These are phyloP conservation scores for Amniataba percoides DNA, from an alignment of 2,797 vertebrate species.

Conservation along the genomic window DNA sequence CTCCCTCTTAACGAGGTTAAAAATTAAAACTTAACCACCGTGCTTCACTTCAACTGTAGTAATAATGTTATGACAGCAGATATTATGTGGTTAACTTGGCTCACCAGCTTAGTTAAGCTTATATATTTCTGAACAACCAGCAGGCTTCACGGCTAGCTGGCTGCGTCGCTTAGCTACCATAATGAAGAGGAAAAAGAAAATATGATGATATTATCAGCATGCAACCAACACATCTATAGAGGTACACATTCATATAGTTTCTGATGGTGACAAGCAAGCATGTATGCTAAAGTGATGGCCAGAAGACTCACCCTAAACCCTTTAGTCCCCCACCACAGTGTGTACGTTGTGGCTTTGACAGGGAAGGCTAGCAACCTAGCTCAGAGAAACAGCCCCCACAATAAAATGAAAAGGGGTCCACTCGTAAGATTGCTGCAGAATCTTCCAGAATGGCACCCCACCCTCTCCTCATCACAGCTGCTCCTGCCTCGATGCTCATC, in stretches of 20 bases:
- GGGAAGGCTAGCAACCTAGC: conserved; percentile 64
- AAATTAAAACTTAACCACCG: not conserved
- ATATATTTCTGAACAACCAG: not conserved
- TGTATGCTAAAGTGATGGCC: conserved; percentile 27
- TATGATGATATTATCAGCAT: conserved; percentile 57
- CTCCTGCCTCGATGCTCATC: conserved; percentile 47
- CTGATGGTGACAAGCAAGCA: conserved; percentile 26
- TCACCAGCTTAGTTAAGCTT: not conserved
- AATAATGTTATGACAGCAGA: not conserved
- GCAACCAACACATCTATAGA: conserved; percentile 42
- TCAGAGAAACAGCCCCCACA: conserved; percentile 62
- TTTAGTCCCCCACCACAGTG: conserved; percentile 58
- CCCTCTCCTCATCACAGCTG: conserved; percentile 68
- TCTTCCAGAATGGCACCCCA: conserved; percentile 82
- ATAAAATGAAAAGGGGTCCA: conserved; percentile 78
- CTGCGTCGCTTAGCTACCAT: conserved; percentile 48
- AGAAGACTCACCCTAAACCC: conserved; percentile 77
- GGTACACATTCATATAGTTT: conserved; percentile 5
- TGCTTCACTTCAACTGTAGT: not conserved
- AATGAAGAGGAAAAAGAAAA: conserved; percentile 46
- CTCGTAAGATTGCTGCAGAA: conserved; percentile 79
- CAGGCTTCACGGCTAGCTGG: conserved; percentile 15
- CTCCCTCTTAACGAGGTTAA: not conserved
- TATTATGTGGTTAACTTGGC: not conserved
- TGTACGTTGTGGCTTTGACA: conserved; percentile 60